Evolutionary conservation across 1,140 invertebrate species (phyloP).

Genomic region (Plectrocnemia conspersa): DNA sequence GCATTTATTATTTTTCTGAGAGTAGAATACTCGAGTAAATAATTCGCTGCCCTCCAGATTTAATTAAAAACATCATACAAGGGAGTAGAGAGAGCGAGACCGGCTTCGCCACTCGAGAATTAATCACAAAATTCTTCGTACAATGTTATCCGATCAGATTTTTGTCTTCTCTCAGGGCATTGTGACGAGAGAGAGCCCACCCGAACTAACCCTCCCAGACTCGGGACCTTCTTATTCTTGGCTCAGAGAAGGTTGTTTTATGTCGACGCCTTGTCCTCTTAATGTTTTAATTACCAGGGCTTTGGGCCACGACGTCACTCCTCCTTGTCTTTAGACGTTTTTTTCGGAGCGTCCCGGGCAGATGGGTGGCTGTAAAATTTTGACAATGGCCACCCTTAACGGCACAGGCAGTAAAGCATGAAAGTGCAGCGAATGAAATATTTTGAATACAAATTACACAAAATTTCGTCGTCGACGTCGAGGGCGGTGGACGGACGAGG

Average conservation of each 20-base stretch:
- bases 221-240: background rate
- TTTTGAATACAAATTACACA: slow-evolving; percentile 26
- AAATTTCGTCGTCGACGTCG: no score
- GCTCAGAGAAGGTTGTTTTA: background rate
- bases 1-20: slow-evolving; percentile 34
- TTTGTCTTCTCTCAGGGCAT: slow-evolving; percentile 10
- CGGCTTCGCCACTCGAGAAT: slow-evolving; percentile 31
- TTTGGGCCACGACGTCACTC: background rate
- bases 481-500: no score
- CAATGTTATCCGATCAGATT: slow-evolving; percentile 32
- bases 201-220: background rate
- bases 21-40: slow-evolving; percentile 34
- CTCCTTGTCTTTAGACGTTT: background rate
- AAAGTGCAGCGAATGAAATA: slow-evolving; percentile 23
- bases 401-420: slow-evolving; percentile 12
- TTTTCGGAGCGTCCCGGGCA: background rate
- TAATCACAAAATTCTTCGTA: slow-evolving; percentile 34
- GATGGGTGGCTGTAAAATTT: slow-evolving; percentile 21
- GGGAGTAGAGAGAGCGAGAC: no score
- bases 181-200: background rate
- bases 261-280: slow-evolving; percentile 4
- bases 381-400: slow-evolving; percentile 23
- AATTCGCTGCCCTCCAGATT: slow-evolving; percentile 33
- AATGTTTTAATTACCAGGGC: slow-evolving; percentile 12
- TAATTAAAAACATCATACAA: slow-evolving; percentile 37